Percentiles rank a stretch among this genome's conserved stretches.
These are phyloP conservation scores for Allophyes oxyacanthae DNA, from an alignment of 2,888 invertebrate species.

Conservation along the genomic window DNA sequence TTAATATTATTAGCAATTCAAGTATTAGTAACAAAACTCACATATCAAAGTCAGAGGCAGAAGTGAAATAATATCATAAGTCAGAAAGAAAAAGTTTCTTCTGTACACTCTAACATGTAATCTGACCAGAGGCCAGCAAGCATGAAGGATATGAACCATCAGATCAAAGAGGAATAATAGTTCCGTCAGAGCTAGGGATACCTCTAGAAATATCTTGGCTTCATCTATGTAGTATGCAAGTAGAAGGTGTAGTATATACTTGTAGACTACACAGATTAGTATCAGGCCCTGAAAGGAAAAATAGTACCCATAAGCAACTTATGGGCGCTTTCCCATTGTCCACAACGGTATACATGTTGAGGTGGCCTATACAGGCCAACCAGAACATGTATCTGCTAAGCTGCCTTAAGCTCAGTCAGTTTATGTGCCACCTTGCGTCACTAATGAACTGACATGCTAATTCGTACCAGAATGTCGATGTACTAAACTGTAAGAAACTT, in stretches of 20 bases:
- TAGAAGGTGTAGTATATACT: slow-evolving; percentile 70
- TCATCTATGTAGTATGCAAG: slow-evolving; percentile 67
- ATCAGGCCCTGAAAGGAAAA: slow-evolving; percentile 69
- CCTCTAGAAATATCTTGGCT: slow-evolving; percentile 52
- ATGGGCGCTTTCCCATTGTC: no score
- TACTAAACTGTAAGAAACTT: no score
- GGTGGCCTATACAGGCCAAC: no score
- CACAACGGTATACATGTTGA: background rate
- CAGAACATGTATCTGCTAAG: no score
- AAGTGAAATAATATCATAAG: slow-evolving; percentile 70
- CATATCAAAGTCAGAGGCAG: slow-evolving; percentile 67
- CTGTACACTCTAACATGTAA: slow-evolving; percentile 72
- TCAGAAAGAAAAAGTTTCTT: slow-evolving; percentile 62
- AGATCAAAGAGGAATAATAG: slow-evolving; percentile 69
- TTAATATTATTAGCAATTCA: no score
- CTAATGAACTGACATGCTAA: no score
- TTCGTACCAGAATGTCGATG: no score
- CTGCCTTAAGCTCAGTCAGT: no score
- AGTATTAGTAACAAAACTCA: slow-evolving; percentile 62
- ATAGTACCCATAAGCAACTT: no score
- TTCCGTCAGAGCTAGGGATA: slow-evolving; percentile 63
- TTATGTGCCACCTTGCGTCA: no score
- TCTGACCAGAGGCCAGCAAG: slow-evolving; percentile 74
- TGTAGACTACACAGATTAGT: slow-evolving; percentile 66
- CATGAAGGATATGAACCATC: slow-evolving; percentile 68